A percentile compares a stretch with the other conserved stretches of the same genome.
Conservation (phyloP, 64 coral and sea anemone species). For the Stichodactyla helianthus region DNA sequence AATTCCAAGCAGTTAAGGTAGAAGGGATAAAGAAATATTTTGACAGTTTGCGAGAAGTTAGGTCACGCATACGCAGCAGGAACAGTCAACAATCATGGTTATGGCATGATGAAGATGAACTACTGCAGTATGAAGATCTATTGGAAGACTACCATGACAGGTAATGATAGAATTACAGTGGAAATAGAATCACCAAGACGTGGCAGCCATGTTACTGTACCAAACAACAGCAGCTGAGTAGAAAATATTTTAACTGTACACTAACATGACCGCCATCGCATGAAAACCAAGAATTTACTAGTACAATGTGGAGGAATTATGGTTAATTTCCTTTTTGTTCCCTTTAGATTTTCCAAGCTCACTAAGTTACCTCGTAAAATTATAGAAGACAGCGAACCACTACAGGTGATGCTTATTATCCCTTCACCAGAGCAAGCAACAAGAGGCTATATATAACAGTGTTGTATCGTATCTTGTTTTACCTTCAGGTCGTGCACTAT, state of each 20-base stretch:
- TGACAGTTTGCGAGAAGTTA: slow-evolving; percentile 30
- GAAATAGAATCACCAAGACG: too few relatives aligned
- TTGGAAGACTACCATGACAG: slow-evolving; percentile 90
- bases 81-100: slow-evolving; percentile 78
- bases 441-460: neutral
- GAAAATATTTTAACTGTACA: too few relatives aligned
- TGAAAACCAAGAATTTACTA: too few relatives aligned
- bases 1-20: slow-evolving; percentile 52
- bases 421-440: neutral
- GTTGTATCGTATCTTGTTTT: neutral
- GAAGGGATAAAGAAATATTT: slow-evolving; percentile 52
- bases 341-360: slow-evolving; percentile 61
- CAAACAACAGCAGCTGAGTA: neutral
- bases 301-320: neutral
- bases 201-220: too few relatives aligned
- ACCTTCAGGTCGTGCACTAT: slow-evolving; percentile 71
- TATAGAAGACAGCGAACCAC: slow-evolving; percentile 86
- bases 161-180: slow-evolving; percentile 20
- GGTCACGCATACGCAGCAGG: slow-evolving; percentile 53
- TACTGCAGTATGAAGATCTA: slow-evolving; percentile 85
- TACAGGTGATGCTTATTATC: slow-evolving; percentile 54
- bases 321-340: neutral
- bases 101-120: slow-evolving; percentile 98
- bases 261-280: too few relatives aligned
- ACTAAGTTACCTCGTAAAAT: slow-evolving; percentile 72